A percentile compares a stretch with the other conserved stretches of the same genome.
Conservation (phyloP, 2,888 invertebrate species). For the Eugnorisma glareosa region DNA sequence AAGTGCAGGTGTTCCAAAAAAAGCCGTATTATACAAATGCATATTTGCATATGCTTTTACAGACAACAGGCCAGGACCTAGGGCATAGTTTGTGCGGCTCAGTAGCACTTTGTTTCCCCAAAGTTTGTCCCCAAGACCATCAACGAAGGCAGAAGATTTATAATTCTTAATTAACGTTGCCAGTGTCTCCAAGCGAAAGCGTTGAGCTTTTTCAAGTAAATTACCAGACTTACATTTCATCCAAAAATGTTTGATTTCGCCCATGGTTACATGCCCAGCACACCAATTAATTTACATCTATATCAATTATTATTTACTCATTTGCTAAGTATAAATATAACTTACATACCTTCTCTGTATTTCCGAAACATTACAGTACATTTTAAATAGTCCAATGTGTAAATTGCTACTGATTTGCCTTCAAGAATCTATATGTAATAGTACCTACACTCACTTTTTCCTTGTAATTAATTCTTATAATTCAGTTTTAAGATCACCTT, state of each 20-base stretch:
- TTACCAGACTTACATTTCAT: background rate
- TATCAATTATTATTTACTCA: too few species aligned
- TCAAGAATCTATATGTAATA: too few species aligned
- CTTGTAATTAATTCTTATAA: too few species aligned
- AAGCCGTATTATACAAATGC: background rate
- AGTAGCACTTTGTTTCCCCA: background rate
- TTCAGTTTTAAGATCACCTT: too few species aligned
- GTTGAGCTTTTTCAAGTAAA: background rate
- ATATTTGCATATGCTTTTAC: too few species aligned
- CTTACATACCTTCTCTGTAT: too few species aligned
- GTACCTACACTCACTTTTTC: too few species aligned
- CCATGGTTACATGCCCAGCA: background rate
- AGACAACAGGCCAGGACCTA: background rate
- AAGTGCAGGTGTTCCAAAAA: background rate
- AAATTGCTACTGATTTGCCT: too few species aligned
- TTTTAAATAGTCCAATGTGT: too few species aligned
- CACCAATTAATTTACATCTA: too few species aligned
- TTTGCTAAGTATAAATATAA: too few species aligned
- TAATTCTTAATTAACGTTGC: background rate
- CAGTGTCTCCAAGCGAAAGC: background rate
- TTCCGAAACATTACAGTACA: too few species aligned
- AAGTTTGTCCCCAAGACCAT: background rate
- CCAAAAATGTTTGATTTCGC: background rate
- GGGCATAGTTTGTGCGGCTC: background rate
- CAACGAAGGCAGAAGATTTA: background rate